Conservation (phyloP, 1,140 invertebrate species). For the Drosophila rhopaloa region DNA sequence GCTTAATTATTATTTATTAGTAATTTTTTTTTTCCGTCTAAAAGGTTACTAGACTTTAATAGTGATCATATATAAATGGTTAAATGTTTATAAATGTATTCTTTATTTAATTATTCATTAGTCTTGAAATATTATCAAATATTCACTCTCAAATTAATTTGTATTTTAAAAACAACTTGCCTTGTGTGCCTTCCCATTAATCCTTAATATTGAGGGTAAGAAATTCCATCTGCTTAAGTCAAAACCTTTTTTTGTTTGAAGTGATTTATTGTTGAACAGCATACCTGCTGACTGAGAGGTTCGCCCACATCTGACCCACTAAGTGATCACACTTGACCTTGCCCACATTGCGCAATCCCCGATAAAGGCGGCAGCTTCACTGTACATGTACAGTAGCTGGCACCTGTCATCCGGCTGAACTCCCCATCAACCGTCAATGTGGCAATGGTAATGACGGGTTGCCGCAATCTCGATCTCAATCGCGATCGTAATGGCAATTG, state of each 20-base stretch:
- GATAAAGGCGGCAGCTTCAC: constrained; percentile 7
- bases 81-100: no score
- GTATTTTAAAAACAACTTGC: no score
- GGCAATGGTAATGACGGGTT: constrained; percentile 41
- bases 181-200: no score
- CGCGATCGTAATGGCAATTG: constrained; percentile 31
- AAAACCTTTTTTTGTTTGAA: neutral
- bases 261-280: constrained; percentile 3
- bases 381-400: constrained; percentile 25
- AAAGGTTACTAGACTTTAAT: no score
- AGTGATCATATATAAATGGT: no score
- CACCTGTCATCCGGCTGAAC: constrained; percentile 20
- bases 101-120: no score
- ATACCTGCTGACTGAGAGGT: neutral
- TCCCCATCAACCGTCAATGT: constrained; percentile 78
- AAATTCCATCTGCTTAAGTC: no score
- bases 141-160: no score
- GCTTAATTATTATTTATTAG: no score
- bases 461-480: constrained; percentile 52
- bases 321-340: constrained; percentile 43
- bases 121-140: no score
- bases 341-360: constrained; percentile 30
- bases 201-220: neutral
- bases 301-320: constrained; percentile 36
- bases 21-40: no score